Evolutionary conservation across 2,113 vertebrate species (phyloP).

Genomic region (Steatornis caripensis): DNA sequence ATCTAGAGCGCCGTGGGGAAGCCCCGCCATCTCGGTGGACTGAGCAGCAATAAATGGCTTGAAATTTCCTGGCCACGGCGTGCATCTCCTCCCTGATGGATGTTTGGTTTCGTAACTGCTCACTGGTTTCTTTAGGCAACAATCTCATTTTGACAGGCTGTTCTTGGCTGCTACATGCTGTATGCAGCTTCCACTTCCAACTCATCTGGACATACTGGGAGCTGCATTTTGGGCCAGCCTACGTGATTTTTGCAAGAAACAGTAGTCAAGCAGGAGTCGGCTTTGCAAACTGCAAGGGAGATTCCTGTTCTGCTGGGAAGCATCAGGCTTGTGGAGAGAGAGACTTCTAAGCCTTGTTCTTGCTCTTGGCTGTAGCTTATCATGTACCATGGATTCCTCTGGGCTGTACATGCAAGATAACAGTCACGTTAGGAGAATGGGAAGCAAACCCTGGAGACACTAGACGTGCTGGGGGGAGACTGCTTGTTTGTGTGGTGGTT

Average conservation of each 20-base stretch:
- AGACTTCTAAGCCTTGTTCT: not conserved
- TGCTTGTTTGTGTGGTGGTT: not conserved
- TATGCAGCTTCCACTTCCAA: not conserved
- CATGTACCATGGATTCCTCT: not conserved
- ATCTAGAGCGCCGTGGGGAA: slow-evolving; percentile 88
- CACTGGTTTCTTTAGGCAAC: not conserved
- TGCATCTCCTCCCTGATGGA: not conserved
- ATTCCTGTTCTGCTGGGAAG: not conserved
- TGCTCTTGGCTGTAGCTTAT: not conserved
- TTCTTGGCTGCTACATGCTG: not conserved
- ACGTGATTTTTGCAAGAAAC: not conserved
- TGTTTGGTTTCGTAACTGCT: not conserved
- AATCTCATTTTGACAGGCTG: not conserved
- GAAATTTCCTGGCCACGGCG: not conserved
- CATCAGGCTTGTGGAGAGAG: not conserved
- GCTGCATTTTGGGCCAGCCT: not conserved
- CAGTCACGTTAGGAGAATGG: rapidly evolving
- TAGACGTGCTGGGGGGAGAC: not conserved
- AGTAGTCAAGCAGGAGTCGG: not conserved
- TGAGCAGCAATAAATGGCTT: not conserved
- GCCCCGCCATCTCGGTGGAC: slow-evolving; percentile 68
- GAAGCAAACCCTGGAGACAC: not conserved
- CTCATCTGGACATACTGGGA: not conserved
- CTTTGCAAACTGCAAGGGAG: not conserved
- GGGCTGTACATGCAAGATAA: not conserved